Percentiles rank a stretch among this genome's conserved stretches.
These are phyloP conservation scores for Macaca fascicularis DNA, from an alignment of 2,113 vertebrate species.

Conservation along the genomic window T2T-MFA8v1.1 NC_088388.1:30762001-30762500, in stretches of 20 bases:
- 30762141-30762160: neutral
- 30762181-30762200: neutral
- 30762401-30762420: no score
- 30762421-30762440: no score
- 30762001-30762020: neutral
- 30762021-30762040: neutral
- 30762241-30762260: neutral
- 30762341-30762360: neutral
- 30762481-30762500: no score
- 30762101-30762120: neutral
- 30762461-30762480: no score
- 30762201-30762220: neutral
- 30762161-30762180: neutral
- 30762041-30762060: neutral
- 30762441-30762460: no score
- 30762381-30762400: neutral
- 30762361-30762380: neutral
- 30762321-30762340: neutral
- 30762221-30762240: neutral
- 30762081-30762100: neutral
- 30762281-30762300: neutral
- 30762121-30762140: neutral
- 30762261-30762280: neutral
- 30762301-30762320: neutral
- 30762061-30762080: neutral